Conservation (phyloP, 2,797 vertebrate genomes). For the Balearica regulorum region DNA sequence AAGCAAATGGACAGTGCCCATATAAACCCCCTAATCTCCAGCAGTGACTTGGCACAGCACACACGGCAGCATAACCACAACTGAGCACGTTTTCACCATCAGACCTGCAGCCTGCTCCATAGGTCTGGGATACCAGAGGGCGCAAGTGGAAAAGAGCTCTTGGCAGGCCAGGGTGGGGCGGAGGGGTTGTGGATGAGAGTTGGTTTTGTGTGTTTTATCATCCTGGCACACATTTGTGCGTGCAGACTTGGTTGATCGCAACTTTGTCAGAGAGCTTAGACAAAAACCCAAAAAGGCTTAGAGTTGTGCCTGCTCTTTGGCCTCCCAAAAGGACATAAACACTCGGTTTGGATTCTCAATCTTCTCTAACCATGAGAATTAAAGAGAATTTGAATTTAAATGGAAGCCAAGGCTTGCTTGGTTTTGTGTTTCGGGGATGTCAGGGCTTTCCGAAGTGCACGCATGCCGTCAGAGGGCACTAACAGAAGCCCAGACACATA, state of each 20-base stretch:
- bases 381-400: background rate
- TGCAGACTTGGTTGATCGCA: accelerated
- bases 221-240: accelerated
- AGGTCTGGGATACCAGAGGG: accelerated
- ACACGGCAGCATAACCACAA: accelerated
- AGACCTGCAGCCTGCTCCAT: background rate
- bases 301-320: background rate
- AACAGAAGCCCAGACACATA: too few relatives aligned
- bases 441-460: background rate
- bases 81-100: background rate
- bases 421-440: background rate
- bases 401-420: background rate
- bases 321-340: too few relatives aligned
- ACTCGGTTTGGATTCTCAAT: too few relatives aligned
- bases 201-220: accelerated
- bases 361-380: background rate
- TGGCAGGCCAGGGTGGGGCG: background rate
- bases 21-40: background rate
- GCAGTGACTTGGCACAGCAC: background rate
- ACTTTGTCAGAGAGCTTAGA: background rate
- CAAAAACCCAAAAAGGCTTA: background rate
- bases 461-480: accelerated
- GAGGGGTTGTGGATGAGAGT: accelerated
- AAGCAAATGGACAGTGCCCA: background rate
- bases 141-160: background rate